Percentiles rank a stretch among this genome's conserved stretches.
Conservation (phyloP, 2,113 vertebrate species). For the Hippocampus mohnikei region DNA sequence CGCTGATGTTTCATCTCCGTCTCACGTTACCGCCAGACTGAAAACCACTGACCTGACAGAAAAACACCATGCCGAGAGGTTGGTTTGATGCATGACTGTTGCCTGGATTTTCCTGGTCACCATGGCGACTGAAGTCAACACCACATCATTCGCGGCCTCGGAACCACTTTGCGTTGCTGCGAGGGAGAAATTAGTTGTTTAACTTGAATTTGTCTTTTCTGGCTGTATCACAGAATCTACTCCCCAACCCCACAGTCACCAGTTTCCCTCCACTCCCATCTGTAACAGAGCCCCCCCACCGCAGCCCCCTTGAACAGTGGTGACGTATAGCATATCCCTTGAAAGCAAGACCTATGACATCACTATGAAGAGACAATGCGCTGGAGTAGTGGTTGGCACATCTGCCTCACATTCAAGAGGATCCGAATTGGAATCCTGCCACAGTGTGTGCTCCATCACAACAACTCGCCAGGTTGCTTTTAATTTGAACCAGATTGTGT, state of each 20-base stretch:
- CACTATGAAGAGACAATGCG: not conserved
- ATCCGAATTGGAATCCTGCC: too few species aligned
- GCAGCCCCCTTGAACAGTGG: not conserved
- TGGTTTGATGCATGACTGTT: conserved; percentile 56
- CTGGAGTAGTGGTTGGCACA: too few species aligned
- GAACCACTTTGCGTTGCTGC: conserved; percentile 3
- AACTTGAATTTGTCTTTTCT: not conserved
- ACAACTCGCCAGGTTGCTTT: not conserved
- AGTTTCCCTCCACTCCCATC: not conserved
- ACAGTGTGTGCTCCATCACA: not conserved
- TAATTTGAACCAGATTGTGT: conserved; percentile 22
- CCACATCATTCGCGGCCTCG: conserved; percentile 33
- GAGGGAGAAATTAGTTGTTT: not conserved
- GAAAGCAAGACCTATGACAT: not conserved
- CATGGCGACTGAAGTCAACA: conserved; percentile 46
- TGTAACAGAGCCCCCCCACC: not conserved
- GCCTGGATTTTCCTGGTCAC: conserved; percentile 57
- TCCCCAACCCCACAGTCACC: conserved; percentile 10
- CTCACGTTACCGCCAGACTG: conserved; percentile 68
- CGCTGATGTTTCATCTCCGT: conserved; percentile 70
- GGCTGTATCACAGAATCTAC: not conserved
- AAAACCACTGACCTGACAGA: conserved; percentile 65
- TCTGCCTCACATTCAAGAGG: too few species aligned
- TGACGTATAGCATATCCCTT: not conserved
- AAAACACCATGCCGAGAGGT: conserved; percentile 22